A percentile compares a stretch with the other conserved stretches of the same genome.
These are phyloP conservation scores for Gonocerus acuteangulatus DNA, from an alignment of 2,888 invertebrate species.

Conservation along the genomic window DNA sequence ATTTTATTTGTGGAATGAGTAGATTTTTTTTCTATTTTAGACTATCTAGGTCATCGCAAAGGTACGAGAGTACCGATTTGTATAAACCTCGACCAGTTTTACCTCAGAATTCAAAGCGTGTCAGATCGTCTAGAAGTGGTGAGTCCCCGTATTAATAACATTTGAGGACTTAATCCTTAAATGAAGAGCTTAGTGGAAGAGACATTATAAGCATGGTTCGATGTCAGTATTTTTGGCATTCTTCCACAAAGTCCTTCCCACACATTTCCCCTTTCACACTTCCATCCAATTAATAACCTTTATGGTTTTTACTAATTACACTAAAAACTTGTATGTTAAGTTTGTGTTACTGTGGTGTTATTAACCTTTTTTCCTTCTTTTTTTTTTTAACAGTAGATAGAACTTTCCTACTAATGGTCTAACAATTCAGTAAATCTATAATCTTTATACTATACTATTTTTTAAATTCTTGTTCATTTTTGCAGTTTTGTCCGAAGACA, in stretches of 20 bases:
- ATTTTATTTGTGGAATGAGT: conserved; percentile 4
- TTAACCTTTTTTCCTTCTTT: too few relatives aligned
- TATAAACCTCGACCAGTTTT: conserved; percentile 38
- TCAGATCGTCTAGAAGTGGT: conserved; percentile 6
- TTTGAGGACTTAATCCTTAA: conserved; percentile 4
- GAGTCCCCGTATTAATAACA: conserved; percentile 4
- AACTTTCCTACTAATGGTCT: too few relatives aligned
- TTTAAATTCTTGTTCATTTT: neutral
- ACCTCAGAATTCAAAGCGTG: conserved; percentile 14
- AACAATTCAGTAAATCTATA: too few relatives aligned
- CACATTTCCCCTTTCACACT: neutral
- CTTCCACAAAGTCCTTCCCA: neutral
- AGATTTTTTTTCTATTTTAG: conserved; percentile 20
- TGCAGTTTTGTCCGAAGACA: conserved; percentile 7
- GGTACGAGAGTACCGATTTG: conserved; percentile 37
- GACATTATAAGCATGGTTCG: neutral
- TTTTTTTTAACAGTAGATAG: too few relatives aligned
- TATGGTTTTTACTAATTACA: neutral
- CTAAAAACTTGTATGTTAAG: too few relatives aligned
- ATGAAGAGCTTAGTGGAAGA: conserved; percentile 15
- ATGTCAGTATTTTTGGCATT: too few relatives aligned
- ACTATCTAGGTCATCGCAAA: conserved; percentile 26
- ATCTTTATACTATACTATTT: neutral
- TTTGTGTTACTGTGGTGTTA: neutral
- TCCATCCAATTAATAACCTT: neutral